These are phyloP conservation scores for Drosophila kepulauana DNA, from an alignment of 1,140 invertebrate species.

Conservation along the genomic window DNA sequence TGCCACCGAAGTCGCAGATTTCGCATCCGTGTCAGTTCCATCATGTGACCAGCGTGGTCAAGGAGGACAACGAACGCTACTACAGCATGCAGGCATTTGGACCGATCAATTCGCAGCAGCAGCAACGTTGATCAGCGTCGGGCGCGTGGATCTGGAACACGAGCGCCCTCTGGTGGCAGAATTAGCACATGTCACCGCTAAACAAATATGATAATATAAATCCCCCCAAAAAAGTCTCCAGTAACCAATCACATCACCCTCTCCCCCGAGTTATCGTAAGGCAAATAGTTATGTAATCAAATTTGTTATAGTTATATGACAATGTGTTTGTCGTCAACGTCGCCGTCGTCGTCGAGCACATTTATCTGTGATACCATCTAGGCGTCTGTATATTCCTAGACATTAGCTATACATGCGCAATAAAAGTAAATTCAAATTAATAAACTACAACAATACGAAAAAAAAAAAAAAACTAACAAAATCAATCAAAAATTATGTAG, in stretches of 20 bases:
- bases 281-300: constrained; percentile 13
- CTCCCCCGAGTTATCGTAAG: constrained; percentile 9
- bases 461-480: constrained; percentile 34
- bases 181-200: constrained; percentile 21
- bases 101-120: constrained; percentile 73
- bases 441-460: constrained; percentile 23
- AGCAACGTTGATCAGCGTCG: constrained; percentile 82
- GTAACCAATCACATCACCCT: constrained; percentile 3
- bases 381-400: constrained; percentile 62
- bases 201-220: neutral
- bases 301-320: constrained; percentile 69
- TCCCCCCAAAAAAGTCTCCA: constrained; percentile 11
- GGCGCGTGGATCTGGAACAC: constrained; percentile 81
- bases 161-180: constrained; percentile 80
- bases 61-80: constrained; percentile 88
- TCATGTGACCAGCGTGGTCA: constrained; percentile 93
- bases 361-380: constrained; percentile 81
- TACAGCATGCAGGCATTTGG: constrained; percentile 89
- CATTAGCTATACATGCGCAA: constrained; percentile 33
- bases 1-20: constrained; percentile 93
- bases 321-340: constrained; percentile 49
- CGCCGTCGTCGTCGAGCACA: constrained; percentile 40
- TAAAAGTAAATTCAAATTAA: constrained; percentile 33
- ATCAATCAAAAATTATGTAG: constrained; percentile 23
- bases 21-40: constrained; percentile 95